A percentile compares a stretch with the other conserved stretches of the same genome.
Evolutionary conservation across 2,113 vertebrate genomes (phyloP).

Genomic region (Mobula hypostoma): DNA sequence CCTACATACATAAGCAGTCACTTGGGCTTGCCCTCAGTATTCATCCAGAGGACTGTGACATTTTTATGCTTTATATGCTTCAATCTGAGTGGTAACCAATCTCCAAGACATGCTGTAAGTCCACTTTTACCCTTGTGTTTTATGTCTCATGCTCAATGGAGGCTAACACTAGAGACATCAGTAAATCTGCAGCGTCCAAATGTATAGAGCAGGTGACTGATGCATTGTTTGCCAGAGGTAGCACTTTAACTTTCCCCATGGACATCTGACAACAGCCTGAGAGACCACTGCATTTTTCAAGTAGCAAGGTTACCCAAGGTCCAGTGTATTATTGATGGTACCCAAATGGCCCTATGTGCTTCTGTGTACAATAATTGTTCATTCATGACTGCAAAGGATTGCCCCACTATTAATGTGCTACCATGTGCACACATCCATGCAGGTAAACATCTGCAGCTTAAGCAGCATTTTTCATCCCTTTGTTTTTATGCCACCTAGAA

Average conservation of each 20-base stretch:
- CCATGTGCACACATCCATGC: not conserved
- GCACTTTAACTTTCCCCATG: not conserved
- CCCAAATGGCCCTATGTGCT: not conserved
- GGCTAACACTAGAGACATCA: not conserved
- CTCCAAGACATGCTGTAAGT: not conserved
- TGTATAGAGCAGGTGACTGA: not conserved
- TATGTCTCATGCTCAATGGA: not conserved
- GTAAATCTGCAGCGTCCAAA: not conserved
- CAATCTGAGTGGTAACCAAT: not conserved
- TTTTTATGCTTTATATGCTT: not conserved
- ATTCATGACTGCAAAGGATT: constrained; percentile 11
- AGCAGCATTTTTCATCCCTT: not conserved
- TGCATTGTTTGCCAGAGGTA: constrained; percentile 16
- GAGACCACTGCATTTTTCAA: not conserved
- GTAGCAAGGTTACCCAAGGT: constrained; percentile 15
- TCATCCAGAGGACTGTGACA: not conserved
- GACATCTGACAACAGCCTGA: not conserved
- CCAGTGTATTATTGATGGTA: constrained; percentile 9
- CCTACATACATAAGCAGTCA: not conserved
- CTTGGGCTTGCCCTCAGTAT: not conserved
- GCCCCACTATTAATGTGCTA: not conserved
- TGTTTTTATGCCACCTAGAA: not conserved
- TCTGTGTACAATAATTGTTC: constrained; percentile 2
- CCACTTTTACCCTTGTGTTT: not conserved
- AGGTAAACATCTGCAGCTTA: not conserved